Base-by-base conservation (phyloP, 1,140 invertebrate species). In the Carposina sasakii region DNA sequence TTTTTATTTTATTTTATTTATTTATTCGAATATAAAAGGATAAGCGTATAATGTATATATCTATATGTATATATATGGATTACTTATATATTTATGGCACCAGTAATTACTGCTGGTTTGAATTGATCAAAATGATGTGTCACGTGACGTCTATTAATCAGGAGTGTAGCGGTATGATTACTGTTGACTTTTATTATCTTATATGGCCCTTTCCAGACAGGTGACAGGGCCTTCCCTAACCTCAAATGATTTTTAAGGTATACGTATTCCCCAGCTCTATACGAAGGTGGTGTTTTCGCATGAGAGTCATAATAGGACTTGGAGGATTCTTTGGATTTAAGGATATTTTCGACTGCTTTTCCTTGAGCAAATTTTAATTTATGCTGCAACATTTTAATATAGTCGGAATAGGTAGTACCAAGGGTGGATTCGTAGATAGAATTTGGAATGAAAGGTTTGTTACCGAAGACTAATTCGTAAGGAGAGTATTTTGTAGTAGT, bases 381-480 rank as follows among this genome's bases (percentile, higher is more conserved):
- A 21, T 49, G 16, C 12, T 42, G 39, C 8, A 49, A 12, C 4
- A 19, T 19, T n/a, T 21, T 17, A 28, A 57, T 37, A 45, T 50
- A 55, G 21, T 55, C 48, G 3, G 24, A 13, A 31, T 50, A 42
- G 21, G 37, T 55, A 3, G 34, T 50, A 12, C 20, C 22, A 39
- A 3, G 20, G 22, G 15, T 34, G 9, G 23, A 26, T 28, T 30
- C 39, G 8, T 56, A 51, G 12, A 51, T 4, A 15, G 42, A 47
- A 17, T 15, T 51, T 19, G 67, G 67, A 24, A 64, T 9, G 23
- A 40, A 40, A 3, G 71, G 54, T 51, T 60, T 50, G n/a, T 60
- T 24, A 28, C 62, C 71, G 31, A 67, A 74, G n/a, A 76, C 22
- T 40, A 75, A 48, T 49, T 75, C 60, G 37, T 59, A 56, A 3